Evolutionary conservation across 2,888 invertebrate species (phyloP).

Genomic region (Ametastegia equiseti): DNA sequence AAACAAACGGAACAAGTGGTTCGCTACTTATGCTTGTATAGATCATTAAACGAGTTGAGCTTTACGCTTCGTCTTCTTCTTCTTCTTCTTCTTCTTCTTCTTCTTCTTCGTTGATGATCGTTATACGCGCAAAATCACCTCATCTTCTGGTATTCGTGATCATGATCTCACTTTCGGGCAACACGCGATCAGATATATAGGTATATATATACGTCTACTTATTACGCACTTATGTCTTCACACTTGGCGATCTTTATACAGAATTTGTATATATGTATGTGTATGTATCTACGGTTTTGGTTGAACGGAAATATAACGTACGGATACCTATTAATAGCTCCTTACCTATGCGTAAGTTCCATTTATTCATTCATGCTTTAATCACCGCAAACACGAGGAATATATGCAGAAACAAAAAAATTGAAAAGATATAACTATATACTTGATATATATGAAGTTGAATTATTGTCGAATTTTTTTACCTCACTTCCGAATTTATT

Average conservation of each 20-base stretch:
- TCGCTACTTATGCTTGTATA: no score
- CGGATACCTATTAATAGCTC: no score
- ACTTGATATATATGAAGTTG: no score
- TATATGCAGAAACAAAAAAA: no score
- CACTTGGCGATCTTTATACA: slow-evolving; percentile 8
- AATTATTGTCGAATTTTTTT: no score
- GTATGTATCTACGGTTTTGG: neutral
- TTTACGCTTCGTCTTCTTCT: neutral
- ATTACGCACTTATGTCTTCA: neutral
- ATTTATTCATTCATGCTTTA: no score
- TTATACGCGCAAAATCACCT: neutral
- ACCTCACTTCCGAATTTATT: no score
- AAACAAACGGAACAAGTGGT: slow-evolving; percentile 16
- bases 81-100: no score
- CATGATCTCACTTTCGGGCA: slow-evolving; percentile 10
- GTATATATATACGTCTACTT: neutral
- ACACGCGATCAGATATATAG: neutral
- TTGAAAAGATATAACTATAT: no score
- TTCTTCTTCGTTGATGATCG: no score
- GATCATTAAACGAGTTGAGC: slow-evolving; percentile 1
- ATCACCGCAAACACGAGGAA: no score
- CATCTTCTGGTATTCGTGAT: slow-evolving; percentile 17
- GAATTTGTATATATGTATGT: neutral
- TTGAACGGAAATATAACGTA: neutral
- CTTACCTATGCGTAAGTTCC: no score